phyloP scores from a whole-genome alignment of 1,140 invertebrate species.

The Drosophila navojoa region DNA sequence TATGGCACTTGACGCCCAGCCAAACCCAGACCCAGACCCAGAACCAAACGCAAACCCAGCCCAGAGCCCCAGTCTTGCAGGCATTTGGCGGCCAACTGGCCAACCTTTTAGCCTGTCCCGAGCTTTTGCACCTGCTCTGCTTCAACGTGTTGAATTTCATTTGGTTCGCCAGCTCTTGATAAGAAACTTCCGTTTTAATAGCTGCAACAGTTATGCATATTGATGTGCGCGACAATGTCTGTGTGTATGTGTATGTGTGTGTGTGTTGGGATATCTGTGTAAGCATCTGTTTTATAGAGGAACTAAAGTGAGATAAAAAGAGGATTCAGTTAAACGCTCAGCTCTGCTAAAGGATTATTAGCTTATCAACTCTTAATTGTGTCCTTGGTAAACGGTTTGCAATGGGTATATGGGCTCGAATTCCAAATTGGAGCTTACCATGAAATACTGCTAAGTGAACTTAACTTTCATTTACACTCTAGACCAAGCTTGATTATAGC shows the following conservation, averaged over 20 bases:
- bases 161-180: slow-evolving; percentile 57
- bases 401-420: too few species aligned
- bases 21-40: slow-evolving; percentile 40
- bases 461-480: too few species aligned
- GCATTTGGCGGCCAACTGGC: slow-evolving; percentile 23
- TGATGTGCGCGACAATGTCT: slow-evolving; percentile 10
- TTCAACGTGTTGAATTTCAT: slow-evolving; percentile 55
- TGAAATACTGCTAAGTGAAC: too few species aligned
- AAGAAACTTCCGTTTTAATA: slow-evolving; percentile 75
- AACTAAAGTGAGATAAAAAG: too few species aligned
- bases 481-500: too few species aligned
- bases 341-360: too few species aligned
- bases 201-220: slow-evolving; percentile 56
- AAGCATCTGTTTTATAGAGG: too few species aligned
- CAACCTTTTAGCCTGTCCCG: slow-evolving; percentile 3
- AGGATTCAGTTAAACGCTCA: too few species aligned
- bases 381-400: too few species aligned
- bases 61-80: neutral
- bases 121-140: slow-evolving; percentile 48
- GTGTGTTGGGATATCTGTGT: too few species aligned
- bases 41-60: neutral
- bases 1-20: slow-evolving; percentile 77
- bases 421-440: too few species aligned
- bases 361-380: too few species aligned
- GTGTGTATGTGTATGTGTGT: neutral